Base-by-base conservation (phyloP, 2,113 vertebrate species). In the Pangasianodon hypophthalmus region DNA sequence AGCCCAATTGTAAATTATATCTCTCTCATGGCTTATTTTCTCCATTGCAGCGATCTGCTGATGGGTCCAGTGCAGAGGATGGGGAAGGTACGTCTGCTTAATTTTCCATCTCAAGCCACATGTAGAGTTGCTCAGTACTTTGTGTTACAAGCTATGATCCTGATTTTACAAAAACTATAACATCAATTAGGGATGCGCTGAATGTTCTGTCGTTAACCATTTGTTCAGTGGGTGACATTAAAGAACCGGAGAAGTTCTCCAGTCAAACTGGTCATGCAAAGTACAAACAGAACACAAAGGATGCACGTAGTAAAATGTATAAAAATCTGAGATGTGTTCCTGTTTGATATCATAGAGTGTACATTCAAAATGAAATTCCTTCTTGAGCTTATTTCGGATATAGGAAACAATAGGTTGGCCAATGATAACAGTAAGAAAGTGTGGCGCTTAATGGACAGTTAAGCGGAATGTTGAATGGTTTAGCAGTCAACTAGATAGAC, bases 11-110 rank as follows among this genome's bases (percentile, higher is more conserved):
- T n/a, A n/a, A n/a, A n/a, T n/a, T n/a, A n/a, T n/a, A n/a, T 6
- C 21, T 80, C 11, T 41, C 5, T 56, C 71, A 26, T 85, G 89
- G 37, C 6, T 19, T 2, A n/a, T 84, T 41, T 14, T 84, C 50
- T 93, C 16, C 88, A 4, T 97, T 97, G 73, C 95, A 99, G 98
- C 97, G 98, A 93, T 97, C 98, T 93, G 97, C 97, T 0, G 98
- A 98, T 87, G 96, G 97, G 90, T 98, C 98, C 79, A 99, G 98
- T 94, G 98, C 98, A 32, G 98, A 99, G 94, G 98, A 97, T 91
- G 98, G 97, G 92, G 98, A 99, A 94, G 98, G 98, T 99, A 94
- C 96, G 87, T 88, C 29, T 84, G 75, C 21, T 29, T 26, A 4
- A 44, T 88, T 32, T 6, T 89, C 26, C 26, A n/a, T 62, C 3